Conservation (phyloP, 2,888 invertebrate genomes). For the Lasioglossum pauxillum region DNA sequence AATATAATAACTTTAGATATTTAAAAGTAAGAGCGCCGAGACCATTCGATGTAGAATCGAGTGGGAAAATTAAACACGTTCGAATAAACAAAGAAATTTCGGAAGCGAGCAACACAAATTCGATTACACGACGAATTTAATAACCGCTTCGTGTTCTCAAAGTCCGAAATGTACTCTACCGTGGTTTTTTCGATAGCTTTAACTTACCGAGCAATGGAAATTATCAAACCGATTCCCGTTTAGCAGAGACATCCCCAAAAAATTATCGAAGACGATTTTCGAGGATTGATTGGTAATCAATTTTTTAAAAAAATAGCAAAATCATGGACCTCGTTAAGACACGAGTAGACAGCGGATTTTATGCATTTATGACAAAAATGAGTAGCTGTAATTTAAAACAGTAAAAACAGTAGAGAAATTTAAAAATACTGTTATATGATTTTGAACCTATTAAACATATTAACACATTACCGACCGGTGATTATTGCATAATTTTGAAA, state of each 20-base stretch:
- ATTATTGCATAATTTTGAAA: no score
- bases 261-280: neutral
- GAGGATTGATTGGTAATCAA: no score
- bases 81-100: neutral
- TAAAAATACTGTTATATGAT: no score
- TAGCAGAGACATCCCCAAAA: slow-evolving; percentile 4
- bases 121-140: slow-evolving; percentile 29
- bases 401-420: no score
- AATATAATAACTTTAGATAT: slow-evolving; percentile 66
- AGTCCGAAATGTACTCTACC: slow-evolving; percentile 20
- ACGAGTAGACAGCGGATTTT: no score
- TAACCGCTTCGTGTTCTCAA: slow-evolving; percentile 36
- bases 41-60: slow-evolving; percentile 25
- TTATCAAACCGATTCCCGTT: slow-evolving; percentile 13
- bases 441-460: no score
- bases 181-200: neutral
- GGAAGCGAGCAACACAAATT: neutral
- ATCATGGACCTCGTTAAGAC: neutral
- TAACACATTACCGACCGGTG: no score
- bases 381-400: no score
- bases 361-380: no score
- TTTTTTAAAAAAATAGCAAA: neutral
- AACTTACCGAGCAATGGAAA: neutral
- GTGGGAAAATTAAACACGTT: neutral
- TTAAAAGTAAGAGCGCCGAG: slow-evolving; percentile 43